Base-by-base conservation (phyloP, 2,888 invertebrate species). In the Cremastobaeus sp. region DNA sequence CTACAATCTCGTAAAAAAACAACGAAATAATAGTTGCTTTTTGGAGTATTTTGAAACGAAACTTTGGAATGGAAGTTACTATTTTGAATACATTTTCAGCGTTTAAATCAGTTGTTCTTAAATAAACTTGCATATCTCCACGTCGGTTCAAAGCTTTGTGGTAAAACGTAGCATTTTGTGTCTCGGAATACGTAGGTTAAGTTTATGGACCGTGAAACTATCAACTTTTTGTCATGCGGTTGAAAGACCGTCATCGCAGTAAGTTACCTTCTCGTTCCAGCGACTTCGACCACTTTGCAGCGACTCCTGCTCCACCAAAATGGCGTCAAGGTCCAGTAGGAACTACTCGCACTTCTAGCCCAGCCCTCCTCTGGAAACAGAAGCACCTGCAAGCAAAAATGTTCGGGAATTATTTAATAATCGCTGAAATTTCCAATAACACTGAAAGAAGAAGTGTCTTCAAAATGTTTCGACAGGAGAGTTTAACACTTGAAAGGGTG, bases 351-450 rank as follows among this genome's bases (percentile, higher is more conserved):
- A 81, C 94, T 95, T 79, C 94, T 92, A 74, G 95, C 95, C 95
- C 95, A 95, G 15, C 95, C 95, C 86, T 96, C 95, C 87, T 95
- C 95, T 1, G 95, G 95, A 86, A 94, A 95, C 82, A 96, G 90
- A 79, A 95, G 90, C 79, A 95, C 94, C 94, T 94, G 89, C 21
- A 85, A 60, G 35, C 3, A 66, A 52, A 35, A 35, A 15, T 8
- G 8, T n/a, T 11, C 25, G 4, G 25, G 25, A 8, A 8, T 25
- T 5, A 25, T 25, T 5, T 25, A 25, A 25, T 25, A 25, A 5
- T 8, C 4, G 4, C 8, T 25, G 8, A 4, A 25, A n/a, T n/a
- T n/a, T n/a, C n/a, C n/a, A n/a, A n/a, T n/a, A n/a, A n/a, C n/a
- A n/a, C n/a, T n/a, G n/a, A n/a, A n/a, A n/a, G n/a, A n/a, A n/a